A percentile compares a stretch with the other conserved stretches of the same genome.
These are phyloP conservation scores for Cephus rjabovi DNA, from an alignment of 2,888 invertebrate genomes.

Conservation along the genomic window DNA sequence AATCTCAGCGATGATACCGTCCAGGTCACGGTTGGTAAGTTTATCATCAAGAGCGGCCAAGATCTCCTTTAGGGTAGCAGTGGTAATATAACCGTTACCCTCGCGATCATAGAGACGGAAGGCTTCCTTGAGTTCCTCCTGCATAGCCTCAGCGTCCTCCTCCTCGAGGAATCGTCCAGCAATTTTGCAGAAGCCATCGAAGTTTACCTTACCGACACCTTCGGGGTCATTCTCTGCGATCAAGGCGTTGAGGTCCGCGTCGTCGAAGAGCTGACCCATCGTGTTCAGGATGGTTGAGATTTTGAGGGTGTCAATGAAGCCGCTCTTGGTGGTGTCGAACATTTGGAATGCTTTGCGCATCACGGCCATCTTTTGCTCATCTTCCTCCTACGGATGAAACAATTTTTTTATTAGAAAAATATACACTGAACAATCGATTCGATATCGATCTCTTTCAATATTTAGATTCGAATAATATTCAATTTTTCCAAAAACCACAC, in stretches of 20 bases:
- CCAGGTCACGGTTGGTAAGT: constrained; percentile 90
- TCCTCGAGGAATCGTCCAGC: constrained; percentile 95
- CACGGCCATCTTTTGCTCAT: constrained; percentile 87
- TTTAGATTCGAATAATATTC: neutral
- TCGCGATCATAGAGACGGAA: constrained; percentile 97
- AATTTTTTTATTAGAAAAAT: neutral
- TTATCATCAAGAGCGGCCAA: constrained; percentile 94
- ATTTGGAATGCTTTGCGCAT: constrained; percentile 97
- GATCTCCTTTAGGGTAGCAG: constrained; percentile 92
- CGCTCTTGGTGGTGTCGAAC: constrained; percentile 94
- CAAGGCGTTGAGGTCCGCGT: constrained; percentile 87
- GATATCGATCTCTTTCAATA: neutral
- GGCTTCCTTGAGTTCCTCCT: constrained; percentile 97
- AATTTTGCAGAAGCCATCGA: constrained; percentile 93
- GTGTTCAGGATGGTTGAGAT: constrained; percentile 93
- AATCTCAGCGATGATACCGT: constrained; percentile 97
- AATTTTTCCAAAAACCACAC: neutral
- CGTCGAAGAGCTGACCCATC: constrained; percentile 95
- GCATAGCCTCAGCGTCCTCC: constrained; percentile 96
- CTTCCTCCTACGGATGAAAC: constrained; percentile 68
- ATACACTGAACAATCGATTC: neutral
- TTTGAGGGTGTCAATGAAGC: constrained; percentile 91
- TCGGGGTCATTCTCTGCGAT: constrained; percentile 94
- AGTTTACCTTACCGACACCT: constrained; percentile 90
- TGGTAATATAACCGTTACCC: constrained; percentile 94